Percentiles rank a stretch among this genome's conserved stretches.
Evolutionary conservation across 2,888 invertebrate genomes (phyloP).

Genomic region (Cryptocheilus praepositus): DNA sequence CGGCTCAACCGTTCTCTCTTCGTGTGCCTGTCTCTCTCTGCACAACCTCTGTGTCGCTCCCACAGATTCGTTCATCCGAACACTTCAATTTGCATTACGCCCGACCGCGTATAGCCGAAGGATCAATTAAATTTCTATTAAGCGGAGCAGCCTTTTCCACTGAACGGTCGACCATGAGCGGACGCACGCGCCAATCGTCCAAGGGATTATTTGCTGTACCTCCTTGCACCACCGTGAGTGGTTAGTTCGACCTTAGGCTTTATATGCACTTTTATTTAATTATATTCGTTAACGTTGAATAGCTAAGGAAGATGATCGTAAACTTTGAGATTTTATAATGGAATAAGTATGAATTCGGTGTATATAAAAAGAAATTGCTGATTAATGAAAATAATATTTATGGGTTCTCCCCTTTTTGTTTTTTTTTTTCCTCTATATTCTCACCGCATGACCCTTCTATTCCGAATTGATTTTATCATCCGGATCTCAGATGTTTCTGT

Average conservation of each 20-base stretch:
- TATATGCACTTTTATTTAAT: too few relatives aligned
- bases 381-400: background rate
- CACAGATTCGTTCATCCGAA: conserved; percentile 45
- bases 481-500: conserved; percentile 33
- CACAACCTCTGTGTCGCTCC: conserved; percentile 21
- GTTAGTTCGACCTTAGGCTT: too few relatives aligned
- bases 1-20: conserved; percentile 20
- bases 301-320: too few relatives aligned
- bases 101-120: conserved; percentile 69
- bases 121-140: conserved; percentile 74
- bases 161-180: conserved; percentile 28
- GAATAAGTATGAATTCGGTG: too few relatives aligned
- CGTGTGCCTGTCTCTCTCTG: background rate
- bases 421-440: background rate
- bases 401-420: background rate
- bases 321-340: background rate
- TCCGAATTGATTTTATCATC: conserved; percentile 48
- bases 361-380: too few relatives aligned
- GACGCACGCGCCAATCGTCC: conserved; percentile 62
- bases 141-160: conserved; percentile 62
- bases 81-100: conserved; percentile 70
- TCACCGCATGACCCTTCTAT: conserved; percentile 26
- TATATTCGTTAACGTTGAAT: too few relatives aligned
- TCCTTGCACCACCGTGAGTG: conserved; percentile 20
- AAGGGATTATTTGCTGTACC: conserved; percentile 57